phyloP scores from a whole-genome alignment of 2,888 invertebrate genomes.

The Globia sparganii region DNA sequence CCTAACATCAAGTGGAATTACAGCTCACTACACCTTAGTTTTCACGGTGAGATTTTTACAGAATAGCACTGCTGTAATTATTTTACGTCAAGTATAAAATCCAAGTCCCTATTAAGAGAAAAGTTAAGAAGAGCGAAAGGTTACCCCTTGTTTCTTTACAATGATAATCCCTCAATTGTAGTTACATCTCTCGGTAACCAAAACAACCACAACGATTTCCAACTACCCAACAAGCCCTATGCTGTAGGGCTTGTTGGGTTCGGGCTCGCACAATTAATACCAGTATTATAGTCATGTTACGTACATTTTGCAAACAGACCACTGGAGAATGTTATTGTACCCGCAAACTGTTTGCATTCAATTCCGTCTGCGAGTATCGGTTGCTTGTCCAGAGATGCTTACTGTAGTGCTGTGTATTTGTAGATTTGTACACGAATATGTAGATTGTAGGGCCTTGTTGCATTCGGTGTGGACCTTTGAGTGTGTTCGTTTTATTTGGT shows the following conservation, averaged over 20 bases:
- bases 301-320: slow-evolving; percentile 59
- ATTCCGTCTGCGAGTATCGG: slow-evolving; percentile 69
- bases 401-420: slow-evolving; percentile 30
- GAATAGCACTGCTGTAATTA: too few relatives aligned
- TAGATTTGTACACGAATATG: slow-evolving; percentile 19
- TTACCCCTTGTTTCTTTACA: neutral
- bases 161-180: neutral
- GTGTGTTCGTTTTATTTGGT: slow-evolving; percentile 19
- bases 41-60: too few relatives aligned
- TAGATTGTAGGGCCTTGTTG: slow-evolving; percentile 25
- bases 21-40: too few relatives aligned
- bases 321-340: slow-evolving; percentile 74
- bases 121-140: neutral
- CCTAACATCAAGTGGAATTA: too few relatives aligned
- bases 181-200: neutral
- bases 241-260: too few relatives aligned
- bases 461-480: slow-evolving; percentile 31
- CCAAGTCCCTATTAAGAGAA: neutral
- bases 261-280: slow-evolving; percentile 48
- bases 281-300: slow-evolving; percentile 35
- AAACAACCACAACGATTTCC: neutral
- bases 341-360: slow-evolving; percentile 78
- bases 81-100: neutral
- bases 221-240: slow-evolving; percentile 16
- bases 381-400: slow-evolving; percentile 51